Evolutionary conservation across 2,888 invertebrate genomes (phyloP), one percentile per base, ranked within the genome.

Genomic region (Xanthia icteritia): DNA sequence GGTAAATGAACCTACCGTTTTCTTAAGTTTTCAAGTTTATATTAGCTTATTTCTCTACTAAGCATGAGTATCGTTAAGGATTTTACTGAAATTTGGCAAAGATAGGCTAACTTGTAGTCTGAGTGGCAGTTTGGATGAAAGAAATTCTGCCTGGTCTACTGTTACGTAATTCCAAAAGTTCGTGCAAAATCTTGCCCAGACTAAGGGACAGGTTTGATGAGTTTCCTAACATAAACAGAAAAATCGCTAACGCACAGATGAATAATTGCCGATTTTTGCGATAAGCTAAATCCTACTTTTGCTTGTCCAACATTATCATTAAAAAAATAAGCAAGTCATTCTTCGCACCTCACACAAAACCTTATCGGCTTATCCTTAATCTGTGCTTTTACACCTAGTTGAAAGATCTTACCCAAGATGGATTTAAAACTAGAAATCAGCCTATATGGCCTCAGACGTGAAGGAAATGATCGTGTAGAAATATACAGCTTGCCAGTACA

Each of bases 391-490:
- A 74, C 66, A 70, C 39, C 61, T 31, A 69, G 75, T 67, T 45
- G 67, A 73, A 39, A 86, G 5, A 75, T 77, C 70, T 77, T 54
- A 77, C 69, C 54, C 36, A 66, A 80, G 68, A 81, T 68, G 63
- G 63, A 84, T 78, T 56, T 76, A 68, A 81, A 88, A 87, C 79
- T 85, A 83, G 87, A 83, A 87, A 87, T 76, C 71, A 81, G 76
- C 63, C 71, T 66, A 75, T 83, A 85, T 77, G 81, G 77, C 77
- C 68, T 77, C 74, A 82, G 66, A 80, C 66, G 65, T 79, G 68
- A 73, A 82, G 85, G 77, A 93, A 90, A 87, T 74, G 72, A 78
- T 80, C 88, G 90, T 91, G 90, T 94, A 94, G 95, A 95, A 94
- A 93, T 93, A 92, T 90, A 89, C 92, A 92, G 92, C 90, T 86